Evolutionary conservation across 2,113 vertebrate genomes (phyloP).

Genomic region (Phoenicopterus ruber): DNA sequence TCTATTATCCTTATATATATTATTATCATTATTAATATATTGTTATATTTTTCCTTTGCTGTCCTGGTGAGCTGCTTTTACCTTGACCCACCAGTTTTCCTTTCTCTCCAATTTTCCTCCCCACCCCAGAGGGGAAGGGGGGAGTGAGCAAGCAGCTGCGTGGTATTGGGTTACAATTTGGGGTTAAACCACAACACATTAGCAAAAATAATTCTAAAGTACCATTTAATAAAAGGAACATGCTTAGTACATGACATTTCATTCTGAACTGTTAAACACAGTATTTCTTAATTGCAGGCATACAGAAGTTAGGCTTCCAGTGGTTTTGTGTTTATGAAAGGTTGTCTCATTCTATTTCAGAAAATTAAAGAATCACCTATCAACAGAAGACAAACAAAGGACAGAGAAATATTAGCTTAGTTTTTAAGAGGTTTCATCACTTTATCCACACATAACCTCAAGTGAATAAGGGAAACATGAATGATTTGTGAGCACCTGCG

Average conservation of each 20-base stretch:
- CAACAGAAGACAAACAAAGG: not conserved
- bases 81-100: too few species aligned
- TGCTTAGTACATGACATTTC: not conserved
- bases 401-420: not conserved
- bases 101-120: too few species aligned
- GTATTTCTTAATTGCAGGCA: not conserved
- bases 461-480: not conserved
- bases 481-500: not conserved
- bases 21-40: too few species aligned
- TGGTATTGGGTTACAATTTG: too few species aligned
- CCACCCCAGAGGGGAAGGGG: too few species aligned
- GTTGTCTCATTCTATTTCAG: not conserved
- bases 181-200: too few species aligned
- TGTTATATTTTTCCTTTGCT: too few species aligned
- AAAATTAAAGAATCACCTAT: not conserved
- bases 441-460: not conserved
- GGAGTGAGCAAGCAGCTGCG: too few species aligned
- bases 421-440: not conserved
- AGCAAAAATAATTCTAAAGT: not conserved
- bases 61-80: too few species aligned
- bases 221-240: not conserved
- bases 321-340: not conserved
- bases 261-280: not conserved
- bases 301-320: not conserved
- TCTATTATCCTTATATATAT: too few species aligned